These are phyloP conservation scores for Rhinoderma darwinii DNA, from an alignment of 2,113 vertebrate genomes.

Conservation along the genomic window DNA sequence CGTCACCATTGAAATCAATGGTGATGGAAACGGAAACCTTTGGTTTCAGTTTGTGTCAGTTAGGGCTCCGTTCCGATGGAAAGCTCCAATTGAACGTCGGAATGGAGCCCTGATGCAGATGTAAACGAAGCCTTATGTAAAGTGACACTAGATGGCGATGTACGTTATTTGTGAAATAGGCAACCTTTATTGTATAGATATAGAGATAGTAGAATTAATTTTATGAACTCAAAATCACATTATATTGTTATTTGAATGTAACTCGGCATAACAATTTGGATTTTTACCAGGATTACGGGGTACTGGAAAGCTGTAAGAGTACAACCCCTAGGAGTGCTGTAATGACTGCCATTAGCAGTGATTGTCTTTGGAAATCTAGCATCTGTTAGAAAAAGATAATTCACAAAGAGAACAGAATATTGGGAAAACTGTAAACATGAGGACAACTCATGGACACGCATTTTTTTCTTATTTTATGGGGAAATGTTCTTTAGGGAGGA, in stretches of 20 bases:
- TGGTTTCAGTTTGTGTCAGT: too few species aligned
- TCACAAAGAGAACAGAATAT: neutral
- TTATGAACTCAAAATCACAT: neutral
- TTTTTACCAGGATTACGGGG: neutral
- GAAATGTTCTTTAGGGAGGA: neutral
- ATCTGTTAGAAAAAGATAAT: neutral
- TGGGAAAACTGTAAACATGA: neutral
- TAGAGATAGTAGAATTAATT: neutral
- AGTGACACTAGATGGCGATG: neutral
- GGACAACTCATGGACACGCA: neutral
- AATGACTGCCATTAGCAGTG: constrained; percentile 5
- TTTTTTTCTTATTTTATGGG: neutral
- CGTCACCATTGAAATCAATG: too few species aligned
- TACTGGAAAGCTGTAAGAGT: neutral
- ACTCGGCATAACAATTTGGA: neutral
- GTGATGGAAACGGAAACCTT: too few species aligned
- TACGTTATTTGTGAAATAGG: neutral
- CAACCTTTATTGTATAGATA: constrained; percentile 1
- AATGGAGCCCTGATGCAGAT: too few species aligned
- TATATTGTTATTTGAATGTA: constrained; percentile 1
- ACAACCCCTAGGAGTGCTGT: constrained; percentile 1
- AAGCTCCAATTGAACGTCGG: too few species aligned
- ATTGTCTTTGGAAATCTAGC: neutral
- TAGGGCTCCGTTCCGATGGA: too few species aligned
- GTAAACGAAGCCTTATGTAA: too few species aligned